phyloP scores from a whole-genome alignment of 2,888 invertebrate genomes.

The Tetropium fuscum region DNA sequence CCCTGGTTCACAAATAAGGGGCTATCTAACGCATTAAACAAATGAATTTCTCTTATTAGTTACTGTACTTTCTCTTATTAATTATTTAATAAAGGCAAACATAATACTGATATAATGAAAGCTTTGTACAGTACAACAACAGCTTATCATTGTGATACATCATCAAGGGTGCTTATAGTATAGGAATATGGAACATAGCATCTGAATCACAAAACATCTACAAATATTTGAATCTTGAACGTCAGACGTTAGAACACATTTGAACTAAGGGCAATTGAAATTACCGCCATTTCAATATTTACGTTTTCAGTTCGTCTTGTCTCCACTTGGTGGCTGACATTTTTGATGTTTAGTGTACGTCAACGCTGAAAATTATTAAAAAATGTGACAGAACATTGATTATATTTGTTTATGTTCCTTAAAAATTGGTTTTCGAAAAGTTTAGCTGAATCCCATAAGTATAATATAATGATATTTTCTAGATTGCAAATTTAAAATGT shows the following conservation, averaged over 20 bases:
- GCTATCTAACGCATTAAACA: too few species aligned
- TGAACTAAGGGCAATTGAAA: neutral
- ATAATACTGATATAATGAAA: too few species aligned
- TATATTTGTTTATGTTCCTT: neutral
- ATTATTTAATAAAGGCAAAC: too few species aligned
- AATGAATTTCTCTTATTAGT: too few species aligned
- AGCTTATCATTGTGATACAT: too few species aligned
- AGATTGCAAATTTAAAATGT: constrained; percentile 71
- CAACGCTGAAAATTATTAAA: constrained; percentile 25
- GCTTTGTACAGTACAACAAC: too few species aligned
- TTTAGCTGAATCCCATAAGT: neutral
- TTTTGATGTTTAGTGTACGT: constrained; percentile 32
- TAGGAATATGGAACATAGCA: too few species aligned
- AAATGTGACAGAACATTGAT: constrained; percentile 20
- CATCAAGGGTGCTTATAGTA: too few species aligned
- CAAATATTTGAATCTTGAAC: too few species aligned
- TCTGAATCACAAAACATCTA: too few species aligned
- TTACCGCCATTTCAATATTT: constrained; percentile 17
- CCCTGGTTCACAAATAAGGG: too few species aligned
- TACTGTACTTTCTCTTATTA: too few species aligned
- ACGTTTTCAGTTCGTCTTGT: constrained; percentile 10
- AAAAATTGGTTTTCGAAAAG: constrained; percentile 16
- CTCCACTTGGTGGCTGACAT: constrained; percentile 13
- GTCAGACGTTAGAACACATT: neutral
- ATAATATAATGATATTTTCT: constrained; percentile 12